These are phyloP conservation scores for Phyto melanocephala DNA, from an alignment of 2,888 invertebrate genomes.

Conservation along the genomic window DNA sequence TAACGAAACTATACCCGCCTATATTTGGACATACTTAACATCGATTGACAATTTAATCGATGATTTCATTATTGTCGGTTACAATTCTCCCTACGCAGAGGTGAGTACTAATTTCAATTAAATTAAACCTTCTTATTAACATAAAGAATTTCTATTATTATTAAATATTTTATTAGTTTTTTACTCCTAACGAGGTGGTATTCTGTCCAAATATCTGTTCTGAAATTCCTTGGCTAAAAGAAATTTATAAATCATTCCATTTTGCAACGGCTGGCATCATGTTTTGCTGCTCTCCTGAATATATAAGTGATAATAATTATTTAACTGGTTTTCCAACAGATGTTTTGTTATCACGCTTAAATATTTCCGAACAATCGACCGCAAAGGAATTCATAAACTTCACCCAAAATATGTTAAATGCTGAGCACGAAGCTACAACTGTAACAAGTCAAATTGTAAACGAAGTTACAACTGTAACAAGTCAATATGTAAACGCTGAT, in stretches of 20 bases:
- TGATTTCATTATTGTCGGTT: conserved; percentile 56
- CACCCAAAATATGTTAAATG: background rate
- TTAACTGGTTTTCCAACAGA: conserved; percentile 51
- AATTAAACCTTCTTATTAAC: too few relatives aligned
- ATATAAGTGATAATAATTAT: conserved; percentile 1
- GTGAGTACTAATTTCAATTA: too few relatives aligned
- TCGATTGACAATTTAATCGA: conserved; percentile 32
- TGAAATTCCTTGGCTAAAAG: conserved; percentile 52
- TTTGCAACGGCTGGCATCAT: conserved; percentile 47
- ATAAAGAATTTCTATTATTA: background rate
- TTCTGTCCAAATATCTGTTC: conserved; percentile 60
- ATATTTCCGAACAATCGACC: background rate
- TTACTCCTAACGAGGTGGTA: conserved; percentile 8
- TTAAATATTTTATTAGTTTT: background rate
- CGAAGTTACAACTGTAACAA: background rate
- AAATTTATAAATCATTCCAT: conserved; percentile 20
- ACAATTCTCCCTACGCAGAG: conserved; percentile 58
- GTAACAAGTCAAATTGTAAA: background rate
- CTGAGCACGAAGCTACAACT: background rate
- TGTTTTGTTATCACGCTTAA: background rate
- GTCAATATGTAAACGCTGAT: background rate
- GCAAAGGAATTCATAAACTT: too few relatives aligned
- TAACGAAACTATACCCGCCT: conserved; percentile 38
- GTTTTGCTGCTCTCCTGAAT: conserved; percentile 58
- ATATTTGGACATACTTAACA: conserved; percentile 58